Conservation (phyloP, 2,888 invertebrate species). For the Beris morrisii region DNA sequence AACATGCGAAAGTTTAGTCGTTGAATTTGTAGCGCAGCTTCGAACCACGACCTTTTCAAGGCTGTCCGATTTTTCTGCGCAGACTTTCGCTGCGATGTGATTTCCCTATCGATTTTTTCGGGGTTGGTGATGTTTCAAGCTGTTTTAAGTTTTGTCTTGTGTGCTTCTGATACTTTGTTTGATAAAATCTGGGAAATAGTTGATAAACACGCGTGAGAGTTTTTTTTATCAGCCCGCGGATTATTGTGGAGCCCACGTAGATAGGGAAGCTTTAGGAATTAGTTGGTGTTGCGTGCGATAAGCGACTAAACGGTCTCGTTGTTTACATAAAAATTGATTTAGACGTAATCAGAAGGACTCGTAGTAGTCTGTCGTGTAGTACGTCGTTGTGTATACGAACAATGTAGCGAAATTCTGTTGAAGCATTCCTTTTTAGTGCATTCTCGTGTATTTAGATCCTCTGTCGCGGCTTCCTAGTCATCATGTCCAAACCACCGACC, state of each 20-base stretch:
- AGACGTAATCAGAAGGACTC: neutral
- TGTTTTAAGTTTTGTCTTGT: conserved; percentile 23
- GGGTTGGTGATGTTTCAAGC: conserved; percentile 13
- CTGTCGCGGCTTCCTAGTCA: no score
- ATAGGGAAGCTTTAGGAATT: no score
- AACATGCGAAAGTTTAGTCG: neutral
- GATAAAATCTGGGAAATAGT: neutral
- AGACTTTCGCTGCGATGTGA: conserved; percentile 1
- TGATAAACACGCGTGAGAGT: no score
- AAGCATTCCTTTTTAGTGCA: no score
- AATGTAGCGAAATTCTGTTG: no score
- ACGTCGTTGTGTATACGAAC: no score
- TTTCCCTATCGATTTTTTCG: conserved; percentile 22
- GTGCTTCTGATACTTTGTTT: conserved; percentile 9
- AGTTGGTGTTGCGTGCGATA: no score
- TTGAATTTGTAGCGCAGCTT: no score
- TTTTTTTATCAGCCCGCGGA: no score
- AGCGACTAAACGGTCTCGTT: neutral
- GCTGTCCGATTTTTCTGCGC: neutral
- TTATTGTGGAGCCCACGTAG: no score
- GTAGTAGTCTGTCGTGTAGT: no score
- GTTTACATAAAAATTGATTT: conserved; percentile 19
- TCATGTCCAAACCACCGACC: conserved; percentile 53
- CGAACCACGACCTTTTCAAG: neutral
- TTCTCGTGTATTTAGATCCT: no score